Evolutionary conservation across 2,797 vertebrate genomes (phyloP), one percentile per base, ranked within the genome.

Genomic region (Characodon lateralis): DNA sequence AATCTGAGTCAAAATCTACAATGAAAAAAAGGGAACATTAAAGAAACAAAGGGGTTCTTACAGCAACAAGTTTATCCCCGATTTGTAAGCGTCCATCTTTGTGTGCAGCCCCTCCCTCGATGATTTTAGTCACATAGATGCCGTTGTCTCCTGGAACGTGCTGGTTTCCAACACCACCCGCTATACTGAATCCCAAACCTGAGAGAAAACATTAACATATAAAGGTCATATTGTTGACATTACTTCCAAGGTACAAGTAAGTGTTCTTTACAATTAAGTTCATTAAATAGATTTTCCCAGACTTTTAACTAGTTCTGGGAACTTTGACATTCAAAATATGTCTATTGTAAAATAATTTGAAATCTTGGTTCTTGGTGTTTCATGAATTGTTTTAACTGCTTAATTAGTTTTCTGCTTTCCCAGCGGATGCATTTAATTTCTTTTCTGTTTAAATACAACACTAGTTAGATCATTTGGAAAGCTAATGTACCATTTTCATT

Each of bases 101-200:
- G 89, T 99, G 98, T 7, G 98, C 98, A 46, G 98, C 97, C 20
- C 98, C 98, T 12, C 98, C 98, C 92, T 99, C 98, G 39, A 99
- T 99, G 85, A 99, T 94, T 94, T 99, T 99, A 66, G 98, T 99
- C 93, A 99, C 98, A 46, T 99, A 99, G 93, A 99, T 99, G 91
- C 98, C 96, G 93, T 99, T 99, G 93, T 99, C 98, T 0, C 98
- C 98, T 16, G 98, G 97, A 87, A 99, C 97, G 77, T 99, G 98
- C 85, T 99, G 98, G 94, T 99, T 99, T 87, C 97, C 98, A 74
- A 98, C 97, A 83, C 98, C 98, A 48, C 98, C 98, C 70, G 98
- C 98, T 94, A 99, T 99, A 93, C 98, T 99, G 94, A 99, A 99
- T 48, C 98, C 98, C 79, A 99, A 96, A 93, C 98, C 98, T 99